Evolutionary conservation across 2,113 vertebrate species (phyloP), one percentile per base, ranked within the genome.

Genomic region (Microtus ochrogaster): DNA sequence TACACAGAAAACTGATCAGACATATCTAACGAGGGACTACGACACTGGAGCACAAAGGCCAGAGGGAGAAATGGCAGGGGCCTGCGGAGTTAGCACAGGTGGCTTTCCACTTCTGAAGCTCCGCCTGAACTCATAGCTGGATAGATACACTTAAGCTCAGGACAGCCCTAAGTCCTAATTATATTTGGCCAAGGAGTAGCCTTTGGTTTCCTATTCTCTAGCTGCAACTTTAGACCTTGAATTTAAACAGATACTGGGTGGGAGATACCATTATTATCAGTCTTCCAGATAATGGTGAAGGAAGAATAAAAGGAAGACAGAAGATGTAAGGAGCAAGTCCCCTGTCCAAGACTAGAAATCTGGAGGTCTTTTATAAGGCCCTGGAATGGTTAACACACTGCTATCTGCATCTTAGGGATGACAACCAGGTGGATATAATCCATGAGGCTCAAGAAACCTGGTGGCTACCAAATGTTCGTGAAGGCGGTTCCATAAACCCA

Each of bases 191-290:
- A n/a, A 82, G 10, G 30, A 93, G 55, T 24, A 47, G 79, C 36
- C 33, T 96, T 68, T 89, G 87, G 47, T 65, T 93, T 84, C 66
- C 93, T 93, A 73, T 39, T 76, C 52, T 66, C 28, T 68, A 81
- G 58, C 52, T 52, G n/a, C 70, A 65, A 36, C 72, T 74, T 87
- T 74, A 72, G 76, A 92, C 79, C 82, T 79, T 74, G 49, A 30
- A 81, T 63, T 68, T 58, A 66, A 72, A 39, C 47, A 90, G 49
- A 94, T 63, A 49, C 1, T 86, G 55, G 83, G 72, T 39, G 68
- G 90, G 63, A 89, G 39, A 77, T 87, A 78, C 19, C 65, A 86
- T 28, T 83, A 47, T 36, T 28, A 83, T 55, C 61, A n/a, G 68
- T 90, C 21, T 33, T 68, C 91, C 41, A n/a, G 73, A 68, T 58